Evolutionary conservation across 1,140 invertebrate species (phyloP).

Genomic region (Drosophila nigromelanica): DNA sequence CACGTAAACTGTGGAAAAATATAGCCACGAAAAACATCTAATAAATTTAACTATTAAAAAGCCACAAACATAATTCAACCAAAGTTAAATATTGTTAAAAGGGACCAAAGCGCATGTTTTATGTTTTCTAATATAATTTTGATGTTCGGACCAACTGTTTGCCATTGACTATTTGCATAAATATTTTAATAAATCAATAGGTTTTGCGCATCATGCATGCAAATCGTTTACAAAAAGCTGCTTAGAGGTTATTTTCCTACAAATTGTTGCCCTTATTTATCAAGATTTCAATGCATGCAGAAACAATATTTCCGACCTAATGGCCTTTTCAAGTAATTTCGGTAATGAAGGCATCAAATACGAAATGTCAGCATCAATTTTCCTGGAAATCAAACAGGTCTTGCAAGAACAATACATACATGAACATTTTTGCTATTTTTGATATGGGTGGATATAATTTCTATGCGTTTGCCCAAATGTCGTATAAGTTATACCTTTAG

Average conservation of each 20-base stretch:
- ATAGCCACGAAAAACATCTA: constrained; percentile 21
- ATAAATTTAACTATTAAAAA: constrained; percentile 63
- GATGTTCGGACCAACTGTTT: constrained; percentile 21
- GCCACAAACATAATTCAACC: constrained; percentile 51
- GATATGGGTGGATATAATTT: not conserved
- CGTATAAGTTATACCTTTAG: not conserved
- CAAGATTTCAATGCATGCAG: constrained; percentile 1
- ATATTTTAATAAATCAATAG: constrained; percentile 59
- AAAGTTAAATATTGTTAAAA: constrained; percentile 39
- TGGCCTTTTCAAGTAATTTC: not conserved
- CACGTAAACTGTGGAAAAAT: constrained; percentile 51
- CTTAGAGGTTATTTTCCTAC: constrained; percentile 46
- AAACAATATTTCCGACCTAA: constrained; percentile 7
- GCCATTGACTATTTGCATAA: constrained; percentile 34
- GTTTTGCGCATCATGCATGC: constrained; percentile 45
- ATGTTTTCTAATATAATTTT: constrained; percentile 41
- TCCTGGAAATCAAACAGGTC: not conserved
- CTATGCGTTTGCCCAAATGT: not conserved
- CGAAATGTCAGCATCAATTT: constrained; percentile 1
- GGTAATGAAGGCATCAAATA: not conserved
- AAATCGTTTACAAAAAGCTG: constrained; percentile 53
- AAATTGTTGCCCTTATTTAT: constrained; percentile 37
- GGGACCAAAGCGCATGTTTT: constrained; percentile 31
- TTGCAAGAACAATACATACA: not conserved
- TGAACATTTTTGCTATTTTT: not conserved